Conservation (phyloP, 1,140 invertebrate genomes). For the Metaphire vulgaris region DNA sequence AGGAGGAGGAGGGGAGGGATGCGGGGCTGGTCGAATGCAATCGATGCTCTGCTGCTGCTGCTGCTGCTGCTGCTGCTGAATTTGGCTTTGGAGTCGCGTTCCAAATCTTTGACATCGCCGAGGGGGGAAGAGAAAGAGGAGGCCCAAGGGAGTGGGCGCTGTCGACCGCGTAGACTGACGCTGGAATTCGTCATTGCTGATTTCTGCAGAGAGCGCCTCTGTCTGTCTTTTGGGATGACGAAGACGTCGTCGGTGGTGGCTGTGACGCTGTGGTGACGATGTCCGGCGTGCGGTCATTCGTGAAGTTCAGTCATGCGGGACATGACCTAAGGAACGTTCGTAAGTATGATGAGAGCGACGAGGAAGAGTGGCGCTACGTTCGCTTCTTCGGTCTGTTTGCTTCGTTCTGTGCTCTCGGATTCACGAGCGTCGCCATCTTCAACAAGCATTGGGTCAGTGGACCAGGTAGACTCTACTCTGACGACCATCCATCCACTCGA, state of each 20-base stretch:
- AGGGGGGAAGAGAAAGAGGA: too few species aligned
- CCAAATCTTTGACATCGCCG: too few species aligned
- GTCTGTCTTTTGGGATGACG: neutral
- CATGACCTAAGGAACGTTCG: neutral
- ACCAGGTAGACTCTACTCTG: neutral
- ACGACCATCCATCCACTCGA: neutral
- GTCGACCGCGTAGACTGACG: neutral
- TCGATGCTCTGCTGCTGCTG: too few species aligned
- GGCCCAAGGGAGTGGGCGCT: too few species aligned
- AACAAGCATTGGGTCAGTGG: conserved; percentile 14
- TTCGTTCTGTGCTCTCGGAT: conserved; percentile 14
- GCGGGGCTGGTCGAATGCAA: too few species aligned
- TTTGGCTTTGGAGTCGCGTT: too few species aligned
- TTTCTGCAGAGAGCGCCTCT: neutral
- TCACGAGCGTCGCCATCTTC: conserved; percentile 15
- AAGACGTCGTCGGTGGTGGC: too few species aligned
- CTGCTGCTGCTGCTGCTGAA: too few species aligned
- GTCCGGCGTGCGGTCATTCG: neutral
- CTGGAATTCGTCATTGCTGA: neutral
- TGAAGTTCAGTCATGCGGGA: neutral
- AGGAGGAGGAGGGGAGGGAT: too few species aligned
- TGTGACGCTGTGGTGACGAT: too few species aligned
- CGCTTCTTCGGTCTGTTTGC: conserved; percentile 14
- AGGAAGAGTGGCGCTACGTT: neutral
- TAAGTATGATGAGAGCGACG: neutral